phyloP scores from a whole-genome alignment of 2,113 vertebrate species.

The Otus sunia region DNA sequence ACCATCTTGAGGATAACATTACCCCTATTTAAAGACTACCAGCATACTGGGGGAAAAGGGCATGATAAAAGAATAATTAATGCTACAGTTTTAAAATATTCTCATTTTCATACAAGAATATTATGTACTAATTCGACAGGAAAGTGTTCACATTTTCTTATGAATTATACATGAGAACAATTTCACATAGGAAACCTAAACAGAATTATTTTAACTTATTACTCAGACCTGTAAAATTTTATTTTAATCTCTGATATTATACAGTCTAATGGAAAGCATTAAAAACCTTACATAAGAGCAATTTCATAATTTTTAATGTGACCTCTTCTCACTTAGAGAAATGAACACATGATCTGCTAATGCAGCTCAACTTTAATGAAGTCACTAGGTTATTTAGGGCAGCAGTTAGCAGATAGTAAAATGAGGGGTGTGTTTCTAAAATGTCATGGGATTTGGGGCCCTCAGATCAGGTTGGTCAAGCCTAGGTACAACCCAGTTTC shows the following conservation, averaged over 20 bases:
- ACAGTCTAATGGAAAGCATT: constrained; percentile 36
- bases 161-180: constrained; percentile 53
- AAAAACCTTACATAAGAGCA: constrained; percentile 48
- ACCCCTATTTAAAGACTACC: constrained; percentile 7
- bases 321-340: constrained; percentile 15
- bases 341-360: not conserved
- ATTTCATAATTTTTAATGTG: constrained; percentile 45
- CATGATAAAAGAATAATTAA: constrained; percentile 48
- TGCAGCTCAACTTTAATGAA: not conserved
- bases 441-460: not conserved
- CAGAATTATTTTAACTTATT: constrained; percentile 51
- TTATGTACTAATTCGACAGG: constrained; percentile 5
- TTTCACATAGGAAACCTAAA: constrained; percentile 45
- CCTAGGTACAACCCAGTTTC: not conserved
- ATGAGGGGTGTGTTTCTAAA: not conserved
- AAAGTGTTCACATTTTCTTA: not conserved
- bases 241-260: constrained; percentile 58
- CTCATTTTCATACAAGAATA: constrained; percentile 33
- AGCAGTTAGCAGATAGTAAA: not conserved
- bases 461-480: not conserved
- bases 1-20: constrained; percentile 31
- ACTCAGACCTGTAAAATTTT: constrained; percentile 37
- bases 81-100: not conserved
- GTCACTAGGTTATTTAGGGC: not conserved
- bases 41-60: not conserved